A percentile compares a stretch with the other conserved stretches of the same genome.
These are phyloP conservation scores for Eretmocerus hayati DNA, from an alignment of 2,888 invertebrate species.

Conservation along the genomic window DNA sequence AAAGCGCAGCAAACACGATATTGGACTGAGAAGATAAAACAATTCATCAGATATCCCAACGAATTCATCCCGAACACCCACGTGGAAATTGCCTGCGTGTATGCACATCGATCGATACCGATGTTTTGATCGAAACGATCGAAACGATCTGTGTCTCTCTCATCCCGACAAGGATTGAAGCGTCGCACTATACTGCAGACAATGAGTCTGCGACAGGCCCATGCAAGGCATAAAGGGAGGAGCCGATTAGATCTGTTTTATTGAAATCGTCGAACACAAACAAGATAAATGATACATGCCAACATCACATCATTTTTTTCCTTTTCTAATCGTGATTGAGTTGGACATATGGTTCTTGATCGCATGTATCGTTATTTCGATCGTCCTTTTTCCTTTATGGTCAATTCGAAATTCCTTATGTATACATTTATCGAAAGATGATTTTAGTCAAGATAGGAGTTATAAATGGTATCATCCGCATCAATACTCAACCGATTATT, in stretches of 20 bases:
- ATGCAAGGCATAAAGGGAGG: background rate
- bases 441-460: too few relatives aligned
- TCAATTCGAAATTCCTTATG: too few relatives aligned
- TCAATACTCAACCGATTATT: too few relatives aligned
- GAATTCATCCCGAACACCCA: constrained; percentile 19
- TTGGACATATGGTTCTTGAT: background rate
- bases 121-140: constrained; percentile 5
- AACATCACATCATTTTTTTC: constrained; percentile 8
- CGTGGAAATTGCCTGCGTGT: constrained; percentile 7
- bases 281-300: constrained; percentile 10
- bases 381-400: background rate
- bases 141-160: background rate
- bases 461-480: too few relatives aligned
- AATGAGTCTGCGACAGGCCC: constrained; percentile 3
- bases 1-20: too few relatives aligned
- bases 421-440: too few relatives aligned
- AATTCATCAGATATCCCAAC: constrained; percentile 14
- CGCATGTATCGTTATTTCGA: constrained; percentile 1
- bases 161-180: constrained; percentile 9
- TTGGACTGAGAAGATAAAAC: constrained; percentile 1
- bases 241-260: constrained; percentile 13
- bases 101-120: background rate
- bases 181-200: constrained; percentile 6
- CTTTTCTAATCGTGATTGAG: constrained; percentile 1
- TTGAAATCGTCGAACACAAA: constrained; percentile 12